Percentiles rank a stretch among this genome's conserved stretches.
These are phyloP conservation scores for Pluvianellus socialis DNA, from an alignment of 2,113 vertebrate genomes.

Conservation along the genomic window DNA sequence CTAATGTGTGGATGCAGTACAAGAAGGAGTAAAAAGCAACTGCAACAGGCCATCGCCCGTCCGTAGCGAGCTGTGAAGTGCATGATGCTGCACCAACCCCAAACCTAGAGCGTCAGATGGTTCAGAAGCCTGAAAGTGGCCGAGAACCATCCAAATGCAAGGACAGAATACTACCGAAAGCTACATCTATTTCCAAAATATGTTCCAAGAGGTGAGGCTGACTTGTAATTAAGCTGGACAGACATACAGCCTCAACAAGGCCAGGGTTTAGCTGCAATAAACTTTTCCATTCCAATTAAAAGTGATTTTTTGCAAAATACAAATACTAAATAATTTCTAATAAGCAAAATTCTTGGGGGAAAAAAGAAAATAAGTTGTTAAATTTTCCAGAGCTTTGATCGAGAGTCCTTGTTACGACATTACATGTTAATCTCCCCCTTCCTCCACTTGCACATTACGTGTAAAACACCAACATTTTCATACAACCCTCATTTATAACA, in stretches of 20 bases:
- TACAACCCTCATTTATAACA: not conserved
- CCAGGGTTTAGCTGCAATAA: not conserved
- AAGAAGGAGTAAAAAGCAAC: not conserved
- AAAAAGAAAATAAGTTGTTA: not conserved
- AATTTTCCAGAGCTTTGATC: not conserved
- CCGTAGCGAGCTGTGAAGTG: not conserved
- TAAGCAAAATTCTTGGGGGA: not conserved
- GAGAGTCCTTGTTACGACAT: not conserved
- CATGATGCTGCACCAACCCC: not conserved
- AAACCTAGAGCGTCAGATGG: not conserved
- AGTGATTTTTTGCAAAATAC: not conserved
- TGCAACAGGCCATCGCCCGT: not conserved
- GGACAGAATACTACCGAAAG: not conserved
- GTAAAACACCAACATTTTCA: not conserved
- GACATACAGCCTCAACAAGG: not conserved
- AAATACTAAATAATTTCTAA: not conserved
- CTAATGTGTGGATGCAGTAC: not conserved
- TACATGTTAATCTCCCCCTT: rapidly evolving
- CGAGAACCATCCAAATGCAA: not conserved
- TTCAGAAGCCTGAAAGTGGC: not conserved
- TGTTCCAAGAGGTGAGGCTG: not conserved
- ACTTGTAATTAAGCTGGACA: not conserved
- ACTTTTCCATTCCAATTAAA: not conserved
- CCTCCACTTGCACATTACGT: rapidly evolving
- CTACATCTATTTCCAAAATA: not conserved